Evolutionary conservation across 2,888 invertebrate species (phyloP).

Genomic region (Drosophila neotestacea): DNA sequence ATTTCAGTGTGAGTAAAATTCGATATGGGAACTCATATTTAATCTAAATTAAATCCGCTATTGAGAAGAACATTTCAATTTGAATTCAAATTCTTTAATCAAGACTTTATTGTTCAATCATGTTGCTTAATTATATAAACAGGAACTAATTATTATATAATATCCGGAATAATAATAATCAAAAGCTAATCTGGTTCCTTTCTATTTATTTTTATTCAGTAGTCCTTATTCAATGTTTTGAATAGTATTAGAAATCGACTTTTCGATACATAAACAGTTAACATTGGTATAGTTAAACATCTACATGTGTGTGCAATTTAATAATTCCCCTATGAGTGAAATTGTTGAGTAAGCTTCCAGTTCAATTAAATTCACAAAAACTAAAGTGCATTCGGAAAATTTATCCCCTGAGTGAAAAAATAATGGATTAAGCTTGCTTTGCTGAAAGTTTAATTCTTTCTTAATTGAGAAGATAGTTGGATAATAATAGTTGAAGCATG

Average conservation of each 20-base stretch:
- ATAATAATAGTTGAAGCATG: too few species aligned
- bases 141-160: background rate
- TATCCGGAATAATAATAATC: too few species aligned
- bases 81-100: background rate
- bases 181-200: too few species aligned
- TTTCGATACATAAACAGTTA: too few species aligned
- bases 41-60: background rate
- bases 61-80: background rate
- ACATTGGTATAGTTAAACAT: too few species aligned
- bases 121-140: background rate
- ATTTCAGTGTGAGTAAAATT: background rate
- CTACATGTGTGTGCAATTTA: too few species aligned
- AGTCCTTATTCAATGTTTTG: too few species aligned
- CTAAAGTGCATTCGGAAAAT: background rate
- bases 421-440: background rate
- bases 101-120: background rate
- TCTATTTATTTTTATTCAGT: too few species aligned
- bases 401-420: background rate
- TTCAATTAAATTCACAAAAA: background rate
- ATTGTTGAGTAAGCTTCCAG: background rate
- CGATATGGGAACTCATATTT: background rate
- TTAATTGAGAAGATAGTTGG: slow-evolving; percentile 3
- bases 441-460: background rate
- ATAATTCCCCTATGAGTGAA: background rate
- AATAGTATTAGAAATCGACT: too few species aligned